phyloP scores from a whole-genome alignment of 2,888 invertebrate species.

The Gastracanthus pulcherrimus region DNA sequence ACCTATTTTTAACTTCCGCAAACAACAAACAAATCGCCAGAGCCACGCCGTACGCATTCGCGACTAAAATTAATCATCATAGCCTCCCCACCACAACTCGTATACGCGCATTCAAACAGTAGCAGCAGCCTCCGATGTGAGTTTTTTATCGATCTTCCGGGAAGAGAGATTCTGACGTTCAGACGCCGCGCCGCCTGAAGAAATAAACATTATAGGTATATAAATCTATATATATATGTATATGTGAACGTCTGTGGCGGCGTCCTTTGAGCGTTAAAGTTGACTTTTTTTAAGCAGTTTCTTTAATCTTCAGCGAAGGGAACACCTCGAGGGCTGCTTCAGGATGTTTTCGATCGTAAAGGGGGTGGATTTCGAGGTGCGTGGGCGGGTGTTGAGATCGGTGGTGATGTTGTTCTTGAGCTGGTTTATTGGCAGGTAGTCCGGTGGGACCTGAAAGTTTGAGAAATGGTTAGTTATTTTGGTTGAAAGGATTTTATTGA shows the following conservation, averaged over 20 bases:
- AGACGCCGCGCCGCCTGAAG: background rate
- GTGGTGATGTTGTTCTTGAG: background rate
- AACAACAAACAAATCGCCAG: background rate
- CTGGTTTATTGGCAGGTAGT: no score
- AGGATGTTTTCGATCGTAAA: slow-evolving; percentile 72
- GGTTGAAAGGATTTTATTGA: background rate
- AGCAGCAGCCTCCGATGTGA: no score
- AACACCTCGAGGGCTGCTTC: slow-evolving; percentile 59
- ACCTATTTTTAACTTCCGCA: background rate
- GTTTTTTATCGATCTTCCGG: slow-evolving; percentile 7
- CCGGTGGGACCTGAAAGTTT: background rate
- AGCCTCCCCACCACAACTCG: background rate
- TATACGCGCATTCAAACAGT: background rate
- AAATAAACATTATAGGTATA: slow-evolving; percentile 10
- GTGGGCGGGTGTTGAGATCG: background rate
- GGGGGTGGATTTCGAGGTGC: slow-evolving; percentile 64
- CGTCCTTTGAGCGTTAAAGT: background rate
- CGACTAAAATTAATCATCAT: background rate
- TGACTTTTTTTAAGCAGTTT: background rate
- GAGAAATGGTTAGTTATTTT: background rate
- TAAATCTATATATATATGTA: no score
- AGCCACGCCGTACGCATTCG: no score
- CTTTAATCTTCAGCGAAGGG: background rate
- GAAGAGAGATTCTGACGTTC: background rate
- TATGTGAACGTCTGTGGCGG: slow-evolving; percentile 26